Base-by-base conservation (phyloP, 2,888 invertebrate genomes). In the Bhutanitis thaidina region DNA sequence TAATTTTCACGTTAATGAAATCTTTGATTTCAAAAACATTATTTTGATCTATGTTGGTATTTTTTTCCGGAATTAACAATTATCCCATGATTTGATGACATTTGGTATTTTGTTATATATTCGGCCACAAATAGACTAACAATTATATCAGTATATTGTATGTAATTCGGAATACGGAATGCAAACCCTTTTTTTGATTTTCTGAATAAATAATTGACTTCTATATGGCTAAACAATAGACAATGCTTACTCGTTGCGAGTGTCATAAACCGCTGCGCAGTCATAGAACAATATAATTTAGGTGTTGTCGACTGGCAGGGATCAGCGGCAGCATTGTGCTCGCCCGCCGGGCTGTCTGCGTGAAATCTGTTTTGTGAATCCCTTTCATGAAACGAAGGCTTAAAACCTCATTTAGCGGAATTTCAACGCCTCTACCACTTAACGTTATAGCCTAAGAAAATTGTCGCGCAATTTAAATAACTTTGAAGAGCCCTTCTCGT, bases 401-500 rank as follows among this genome's bases (percentile, higher is more conserved):
- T 84, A 79, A 85, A 86, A 84, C 84, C 78, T 84, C 85, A 84
- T 88, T 88, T 83, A 80, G 76, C 64, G 72, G 61, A 69, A 74
- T 67, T 80, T 64, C 75, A 68, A 74, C 80, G 79, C 75, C 74
- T 78, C 69, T 71, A 60, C 79, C 80, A 80, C 81, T 84, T 79
- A 79, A 76, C 77, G 74, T 72, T 81, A 76, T 77, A 68, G 74
- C 68, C 70, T 68, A 77, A 78, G 83, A 84, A 84, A 84, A 84
- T 84, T 84, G 80, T 84, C 83, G 80, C 78, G 71, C 82, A 79
- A 85, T 84, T 87, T 86, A 79, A 85, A 85, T 83, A 86, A 85
- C 80, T 82, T 80, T 69, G 73, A 51, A 46, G 45, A 39, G 40
- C 51, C 43, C 43, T 44, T 30, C 29, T 12, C 40, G 14, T 45